Conservation (phyloP, 2,113 vertebrate genomes). For the Motacilla tschutschensis region DNA sequence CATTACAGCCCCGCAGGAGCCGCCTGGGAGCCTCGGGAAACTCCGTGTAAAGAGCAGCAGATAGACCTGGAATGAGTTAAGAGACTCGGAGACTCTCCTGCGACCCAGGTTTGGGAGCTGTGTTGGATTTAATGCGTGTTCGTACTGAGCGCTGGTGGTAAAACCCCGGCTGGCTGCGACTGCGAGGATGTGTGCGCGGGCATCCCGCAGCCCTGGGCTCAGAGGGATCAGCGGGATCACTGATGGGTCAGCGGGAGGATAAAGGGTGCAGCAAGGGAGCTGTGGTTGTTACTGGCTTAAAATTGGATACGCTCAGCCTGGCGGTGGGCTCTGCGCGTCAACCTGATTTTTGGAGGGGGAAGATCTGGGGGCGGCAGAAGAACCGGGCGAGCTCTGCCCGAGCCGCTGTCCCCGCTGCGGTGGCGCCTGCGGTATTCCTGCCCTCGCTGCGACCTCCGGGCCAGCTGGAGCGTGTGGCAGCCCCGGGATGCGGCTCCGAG, state of each 20-base stretch:
- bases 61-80: not conserved
- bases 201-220: not conserved
- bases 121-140: not conserved
- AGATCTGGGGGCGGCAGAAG: not conserved
- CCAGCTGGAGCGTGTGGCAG: not conserved
- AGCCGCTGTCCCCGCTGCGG: not conserved
- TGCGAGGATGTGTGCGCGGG: fast-evolving
- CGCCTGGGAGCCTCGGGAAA: not conserved
- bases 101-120: not conserved
- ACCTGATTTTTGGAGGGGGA: not conserved
- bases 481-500: not conserved
- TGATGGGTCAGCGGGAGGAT: not conserved
- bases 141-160: not conserved
- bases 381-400: not conserved
- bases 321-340: not conserved
- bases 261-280: not conserved
- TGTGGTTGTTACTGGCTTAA: not conserved
- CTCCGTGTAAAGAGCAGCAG: not conserved
- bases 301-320: not conserved
- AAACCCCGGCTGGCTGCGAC: not conserved
- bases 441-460: not conserved
- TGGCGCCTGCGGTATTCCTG: not conserved
- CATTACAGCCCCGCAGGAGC: not conserved
- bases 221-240: not conserved
- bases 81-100: not conserved